Conservation (phyloP, 2,888 invertebrate genomes). For the Hypena proboscidalis region DNA sequence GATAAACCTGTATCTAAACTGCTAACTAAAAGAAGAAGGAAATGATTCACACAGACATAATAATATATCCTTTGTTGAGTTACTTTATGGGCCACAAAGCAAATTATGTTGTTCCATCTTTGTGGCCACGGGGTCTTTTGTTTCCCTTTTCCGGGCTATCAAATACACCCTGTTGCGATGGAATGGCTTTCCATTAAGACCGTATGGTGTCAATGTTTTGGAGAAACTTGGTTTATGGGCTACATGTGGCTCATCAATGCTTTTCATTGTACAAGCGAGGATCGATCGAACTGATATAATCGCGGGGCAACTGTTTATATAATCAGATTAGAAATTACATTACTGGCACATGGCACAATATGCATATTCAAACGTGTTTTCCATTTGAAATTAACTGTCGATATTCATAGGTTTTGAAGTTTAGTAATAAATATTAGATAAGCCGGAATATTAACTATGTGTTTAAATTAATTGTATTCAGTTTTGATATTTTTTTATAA, state of each 20-base stretch:
- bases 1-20: no score
- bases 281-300: no score
- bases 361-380: no score
- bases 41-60: background rate
- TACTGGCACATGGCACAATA: no score
- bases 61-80: background rate
- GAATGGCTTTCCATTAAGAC: slow-evolving; percentile 18
- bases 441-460: no score
- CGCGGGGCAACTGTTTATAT: no score
- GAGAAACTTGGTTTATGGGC: slow-evolving; percentile 5
- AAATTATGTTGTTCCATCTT: slow-evolving; percentile 1
- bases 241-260: background rate
- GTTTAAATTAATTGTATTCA: no score
- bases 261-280: background rate
- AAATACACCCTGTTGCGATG: slow-evolving; percentile 17
- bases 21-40: background rate
- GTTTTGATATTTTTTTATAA: no score
- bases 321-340: no score
- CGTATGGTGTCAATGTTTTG: slow-evolving; percentile 30
- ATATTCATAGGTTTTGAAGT: no score
- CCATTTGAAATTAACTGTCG: no score
- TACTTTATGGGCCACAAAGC: background rate
- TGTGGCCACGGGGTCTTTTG: slow-evolving; percentile 5
- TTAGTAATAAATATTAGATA: no score
- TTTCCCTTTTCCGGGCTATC: slow-evolving; percentile 29